Percentiles rank a stretch among this genome's conserved stretches.
Conservation (phyloP, 2,888 invertebrate genomes). For the Pheosia tremula region DNA sequence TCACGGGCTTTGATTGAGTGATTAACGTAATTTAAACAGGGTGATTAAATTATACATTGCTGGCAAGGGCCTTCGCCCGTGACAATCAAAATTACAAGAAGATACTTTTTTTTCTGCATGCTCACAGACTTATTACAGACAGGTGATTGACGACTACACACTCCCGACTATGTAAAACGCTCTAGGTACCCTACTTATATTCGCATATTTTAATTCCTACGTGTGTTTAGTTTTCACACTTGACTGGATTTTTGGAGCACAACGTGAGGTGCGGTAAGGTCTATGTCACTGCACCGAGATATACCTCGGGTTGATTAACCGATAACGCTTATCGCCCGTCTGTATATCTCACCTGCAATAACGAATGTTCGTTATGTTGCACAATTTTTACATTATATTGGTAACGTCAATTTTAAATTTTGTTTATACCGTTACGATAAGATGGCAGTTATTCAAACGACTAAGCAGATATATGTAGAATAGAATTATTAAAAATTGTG, state of each 20-base stretch:
- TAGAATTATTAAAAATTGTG: background rate
- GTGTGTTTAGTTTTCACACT: slow-evolving; percentile 25
- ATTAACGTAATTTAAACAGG: slow-evolving; percentile 2
- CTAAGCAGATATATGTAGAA: background rate
- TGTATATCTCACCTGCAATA: slow-evolving; percentile 55
- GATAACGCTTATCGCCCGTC: slow-evolving; percentile 63
- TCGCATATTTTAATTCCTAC: background rate
- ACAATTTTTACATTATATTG: slow-evolving; percentile 32
- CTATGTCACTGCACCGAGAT: slow-evolving; percentile 63
- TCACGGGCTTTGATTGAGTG: slow-evolving; percentile 3
- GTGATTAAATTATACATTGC: background rate
- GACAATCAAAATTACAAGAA: background rate
- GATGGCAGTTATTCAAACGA: background rate
- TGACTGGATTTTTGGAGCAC: slow-evolving; percentile 29
- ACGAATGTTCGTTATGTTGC: slow-evolving; percentile 41
- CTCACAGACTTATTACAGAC: background rate
- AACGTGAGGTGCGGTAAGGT: slow-evolving; percentile 49
- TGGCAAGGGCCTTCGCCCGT: background rate
- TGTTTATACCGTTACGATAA: background rate
- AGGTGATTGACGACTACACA: too few relatives aligned
- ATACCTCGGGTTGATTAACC: slow-evolving; percentile 64
- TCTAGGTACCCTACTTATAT: background rate
- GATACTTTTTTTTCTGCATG: background rate
- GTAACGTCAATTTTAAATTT: background rate
- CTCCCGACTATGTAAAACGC: too few relatives aligned